Evolutionary conservation across 2,888 invertebrate genomes (phyloP).

Genomic region (Cheilosia soror): DNA sequence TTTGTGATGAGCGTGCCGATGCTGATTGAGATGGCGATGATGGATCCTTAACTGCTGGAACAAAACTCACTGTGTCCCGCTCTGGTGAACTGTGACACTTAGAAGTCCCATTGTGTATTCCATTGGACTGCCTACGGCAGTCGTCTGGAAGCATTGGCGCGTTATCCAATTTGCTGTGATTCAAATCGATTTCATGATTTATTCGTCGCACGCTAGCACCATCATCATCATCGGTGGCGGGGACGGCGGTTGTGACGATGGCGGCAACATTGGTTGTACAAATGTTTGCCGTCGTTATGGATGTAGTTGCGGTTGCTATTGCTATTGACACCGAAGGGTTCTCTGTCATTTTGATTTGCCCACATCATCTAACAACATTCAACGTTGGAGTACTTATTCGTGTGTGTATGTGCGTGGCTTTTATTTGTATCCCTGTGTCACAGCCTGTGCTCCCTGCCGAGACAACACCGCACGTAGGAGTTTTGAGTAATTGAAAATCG

Average conservation of each 20-base stretch:
- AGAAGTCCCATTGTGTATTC: conserved; percentile 54
- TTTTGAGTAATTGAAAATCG: neutral
- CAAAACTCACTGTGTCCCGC: conserved; percentile 15
- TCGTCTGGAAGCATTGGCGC: conserved; percentile 33
- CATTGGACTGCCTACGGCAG: conserved; percentile 48
- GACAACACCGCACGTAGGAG: neutral
- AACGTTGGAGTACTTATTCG: conserved; percentile 77
- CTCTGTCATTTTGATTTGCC: conserved; percentile 73
- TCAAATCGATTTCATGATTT: conserved; percentile 54
- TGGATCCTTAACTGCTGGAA: conserved; percentile 59
- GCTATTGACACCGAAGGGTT: conserved; percentile 64
- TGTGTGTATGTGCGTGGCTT: conserved; percentile 22
- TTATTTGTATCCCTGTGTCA: neutral
- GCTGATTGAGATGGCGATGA: conserved; percentile 5
- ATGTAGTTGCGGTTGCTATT: conserved; percentile 71
- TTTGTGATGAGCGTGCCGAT: conserved; percentile 21
- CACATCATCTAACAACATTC: conserved; percentile 66
- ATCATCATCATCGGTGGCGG: conserved; percentile 28
- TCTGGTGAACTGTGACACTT: conserved; percentile 46
- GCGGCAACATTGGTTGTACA: conserved; percentile 6
- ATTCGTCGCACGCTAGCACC: conserved; percentile 42
- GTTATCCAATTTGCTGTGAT: conserved; percentile 59
- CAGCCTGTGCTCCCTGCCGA: neutral
- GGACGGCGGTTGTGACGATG: neutral
- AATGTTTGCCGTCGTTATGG: conserved; percentile 31